Evolutionary conservation across 2,797 vertebrate genomes (phyloP).

Genomic region (Thaleichthys pacificus): DNA sequence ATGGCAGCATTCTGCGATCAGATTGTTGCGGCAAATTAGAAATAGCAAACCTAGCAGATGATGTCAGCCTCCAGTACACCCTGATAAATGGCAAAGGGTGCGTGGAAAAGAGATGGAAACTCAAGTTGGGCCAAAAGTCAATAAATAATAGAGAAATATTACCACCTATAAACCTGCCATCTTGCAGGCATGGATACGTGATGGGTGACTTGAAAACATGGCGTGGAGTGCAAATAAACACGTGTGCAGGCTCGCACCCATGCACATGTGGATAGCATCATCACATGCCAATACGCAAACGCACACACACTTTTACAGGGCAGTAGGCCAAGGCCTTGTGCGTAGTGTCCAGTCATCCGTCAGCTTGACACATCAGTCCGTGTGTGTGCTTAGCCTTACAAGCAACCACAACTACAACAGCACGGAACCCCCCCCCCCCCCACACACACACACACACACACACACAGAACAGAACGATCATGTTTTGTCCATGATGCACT

Average conservation of each 20-base stretch:
- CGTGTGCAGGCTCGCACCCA: background rate
- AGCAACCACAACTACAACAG: no score
- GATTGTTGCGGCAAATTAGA: background rate
- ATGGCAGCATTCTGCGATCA: no score
- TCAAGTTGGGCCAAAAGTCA: background rate
- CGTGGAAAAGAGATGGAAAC: slow-evolving; percentile 1
- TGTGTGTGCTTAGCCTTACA: no score
- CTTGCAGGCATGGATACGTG: background rate
- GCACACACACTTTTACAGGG: background rate
- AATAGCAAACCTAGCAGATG: background rate
- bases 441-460: no score
- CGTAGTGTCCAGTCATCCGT: no score
- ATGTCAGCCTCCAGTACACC: slow-evolving; percentile 39
- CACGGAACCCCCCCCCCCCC: no score
- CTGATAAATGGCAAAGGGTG: slow-evolving; percentile 10
- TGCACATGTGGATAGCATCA: background rate
- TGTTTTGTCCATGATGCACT: no score
- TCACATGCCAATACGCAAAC: slow-evolving; percentile 9
- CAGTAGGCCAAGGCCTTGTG: no score
- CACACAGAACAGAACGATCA: no score
- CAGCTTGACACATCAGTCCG: no score
- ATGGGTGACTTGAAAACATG: background rate
- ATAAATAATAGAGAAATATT: background rate
- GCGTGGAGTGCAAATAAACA: background rate
- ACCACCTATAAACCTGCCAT: background rate